Conservation (phyloP, 2,797 vertebrate genomes). For the Melanotaenia pygmaea region DNA sequence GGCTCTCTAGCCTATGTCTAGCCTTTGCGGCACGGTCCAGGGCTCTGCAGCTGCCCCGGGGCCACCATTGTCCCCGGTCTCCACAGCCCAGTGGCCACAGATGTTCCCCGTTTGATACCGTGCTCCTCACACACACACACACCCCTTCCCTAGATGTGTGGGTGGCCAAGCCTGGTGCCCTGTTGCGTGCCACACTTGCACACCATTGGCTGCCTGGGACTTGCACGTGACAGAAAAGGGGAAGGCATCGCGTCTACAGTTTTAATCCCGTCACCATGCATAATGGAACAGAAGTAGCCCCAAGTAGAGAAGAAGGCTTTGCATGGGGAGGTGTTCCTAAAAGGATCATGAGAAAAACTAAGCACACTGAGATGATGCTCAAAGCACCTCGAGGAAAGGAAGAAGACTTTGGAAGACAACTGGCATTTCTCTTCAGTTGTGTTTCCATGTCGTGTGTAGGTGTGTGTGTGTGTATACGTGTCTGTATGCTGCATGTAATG, state of each 20-base stretch:
- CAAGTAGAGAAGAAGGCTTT: conserved; percentile 78
- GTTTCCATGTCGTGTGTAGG: conserved; percentile 23
- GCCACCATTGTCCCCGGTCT: conserved; percentile 84
- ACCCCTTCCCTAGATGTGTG: conserved; percentile 76
- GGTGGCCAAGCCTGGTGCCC: conserved; percentile 82
- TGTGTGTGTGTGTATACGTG: conserved; percentile 24
- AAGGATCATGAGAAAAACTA: conserved; percentile 72
- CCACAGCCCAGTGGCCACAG: conserved; percentile 86
- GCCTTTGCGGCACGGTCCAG: conserved; percentile 83
- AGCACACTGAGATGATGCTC: conserved; percentile 68
- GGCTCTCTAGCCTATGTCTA: conserved; percentile 79
- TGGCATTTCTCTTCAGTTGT: conserved; percentile 59
- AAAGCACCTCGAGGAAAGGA: conserved; percentile 70
- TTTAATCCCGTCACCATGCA: conserved; percentile 83
- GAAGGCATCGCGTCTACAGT: conserved; percentile 72
- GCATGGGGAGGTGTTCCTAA: conserved; percentile 79
- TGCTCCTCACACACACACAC: conserved; percentile 74
- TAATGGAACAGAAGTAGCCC: conserved; percentile 85
- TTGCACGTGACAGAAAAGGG: conserved; percentile 69
- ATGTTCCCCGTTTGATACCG: conserved; percentile 87
- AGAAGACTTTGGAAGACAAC: conserved; percentile 64
- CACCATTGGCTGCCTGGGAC: conserved; percentile 73
- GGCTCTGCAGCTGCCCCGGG: conserved; percentile 78
- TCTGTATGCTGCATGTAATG: conserved; percentile 42
- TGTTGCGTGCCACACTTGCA: conserved; percentile 77